Conservation (phyloP, 2,113 vertebrate species). For the Nothobranchius furzeri region DNA sequence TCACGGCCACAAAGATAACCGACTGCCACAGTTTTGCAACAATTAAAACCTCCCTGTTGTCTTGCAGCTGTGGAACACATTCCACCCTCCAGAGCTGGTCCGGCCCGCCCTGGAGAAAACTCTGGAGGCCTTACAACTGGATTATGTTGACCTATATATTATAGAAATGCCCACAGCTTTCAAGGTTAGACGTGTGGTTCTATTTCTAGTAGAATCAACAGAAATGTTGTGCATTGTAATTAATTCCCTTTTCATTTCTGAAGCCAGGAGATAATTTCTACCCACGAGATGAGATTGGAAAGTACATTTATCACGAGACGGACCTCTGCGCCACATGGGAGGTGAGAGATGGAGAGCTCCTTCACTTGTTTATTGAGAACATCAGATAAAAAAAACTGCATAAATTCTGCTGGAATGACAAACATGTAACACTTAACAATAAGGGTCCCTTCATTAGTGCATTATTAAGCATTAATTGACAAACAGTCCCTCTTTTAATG, state of each 20-base stretch:
- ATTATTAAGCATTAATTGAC: no score
- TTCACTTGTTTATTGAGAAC: not conserved
- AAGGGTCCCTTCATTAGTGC: no score
- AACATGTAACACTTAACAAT: no score
- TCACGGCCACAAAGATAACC: not conserved
- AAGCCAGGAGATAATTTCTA: conserved; percentile 86
- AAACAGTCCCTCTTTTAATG: no score
- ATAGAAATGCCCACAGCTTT: conserved; percentile 91
- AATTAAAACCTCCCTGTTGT: not conserved
- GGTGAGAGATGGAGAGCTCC: conserved; percentile 73
- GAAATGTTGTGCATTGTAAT: no score
- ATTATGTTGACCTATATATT: conserved; percentile 93
- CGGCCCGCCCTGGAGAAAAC: conserved; percentile 86
- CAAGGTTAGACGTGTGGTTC: conserved; percentile 76
- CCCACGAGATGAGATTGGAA: conserved; percentile 86
- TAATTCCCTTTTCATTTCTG: conserved; percentile 38
- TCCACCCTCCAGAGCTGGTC: conserved; percentile 83
- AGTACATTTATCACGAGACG: conserved; percentile 82
- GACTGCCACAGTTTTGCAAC: not conserved
- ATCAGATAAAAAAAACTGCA: not conserved
- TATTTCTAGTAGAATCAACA: not conserved
- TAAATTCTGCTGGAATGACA: not conserved
- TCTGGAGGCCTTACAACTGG: conserved; percentile 81
- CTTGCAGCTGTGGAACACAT: conserved; percentile 89
- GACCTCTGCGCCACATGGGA: conserved; percentile 92